Percentiles rank a stretch among this genome's conserved stretches.
These are phyloP conservation scores for Thalassaphorura encarpata DNA, from an alignment of 1,140 invertebrate genomes.

Conservation along the genomic window DNA sequence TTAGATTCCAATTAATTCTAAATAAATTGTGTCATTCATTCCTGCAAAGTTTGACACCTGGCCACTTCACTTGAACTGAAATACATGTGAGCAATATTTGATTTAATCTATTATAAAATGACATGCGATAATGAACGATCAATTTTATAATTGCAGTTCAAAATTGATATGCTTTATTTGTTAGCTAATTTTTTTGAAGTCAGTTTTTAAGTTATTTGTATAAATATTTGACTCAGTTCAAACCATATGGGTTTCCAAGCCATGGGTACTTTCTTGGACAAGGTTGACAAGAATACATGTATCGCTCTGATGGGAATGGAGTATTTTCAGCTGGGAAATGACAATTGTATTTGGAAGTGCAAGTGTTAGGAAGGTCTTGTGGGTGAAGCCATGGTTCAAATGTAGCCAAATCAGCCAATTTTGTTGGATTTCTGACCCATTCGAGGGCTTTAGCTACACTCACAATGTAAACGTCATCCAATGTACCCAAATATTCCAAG, in stretches of 20 bases:
- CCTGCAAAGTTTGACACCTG: too few relatives aligned
- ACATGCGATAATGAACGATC: too few relatives aligned
- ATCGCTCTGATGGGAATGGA: conserved; percentile 8
- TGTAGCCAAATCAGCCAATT: neutral
- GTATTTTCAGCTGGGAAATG: neutral
- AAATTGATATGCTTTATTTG: too few relatives aligned
- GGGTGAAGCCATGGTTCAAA: conserved; percentile 5
- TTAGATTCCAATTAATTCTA: too few relatives aligned
- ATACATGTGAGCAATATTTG: too few relatives aligned
- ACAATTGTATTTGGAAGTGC: neutral
- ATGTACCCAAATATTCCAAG: conserved; percentile 22
- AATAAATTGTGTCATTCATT: too few relatives aligned
- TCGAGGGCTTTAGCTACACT: conserved; percentile 35
- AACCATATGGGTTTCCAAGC: conserved; percentile 18
- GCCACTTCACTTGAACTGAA: too few relatives aligned
- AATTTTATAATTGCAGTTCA: too few relatives aligned
- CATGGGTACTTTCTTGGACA: conserved; percentile 23
- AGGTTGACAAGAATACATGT: conserved; percentile 8
- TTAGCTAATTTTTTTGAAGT: too few relatives aligned
- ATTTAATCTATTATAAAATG: too few relatives aligned
- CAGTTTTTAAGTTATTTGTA: too few relatives aligned
- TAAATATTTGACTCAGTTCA: neutral
- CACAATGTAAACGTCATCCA: conserved; percentile 32
- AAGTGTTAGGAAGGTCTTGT: neutral
- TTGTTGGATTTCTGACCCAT: conserved; percentile 37